A percentile compares a stretch with the other conserved stretches of the same genome.
These are phyloP conservation scores for Tubulanus polymorphus DNA, from an alignment of 2,888 invertebrate genomes.

Conservation along the genomic window DNA sequence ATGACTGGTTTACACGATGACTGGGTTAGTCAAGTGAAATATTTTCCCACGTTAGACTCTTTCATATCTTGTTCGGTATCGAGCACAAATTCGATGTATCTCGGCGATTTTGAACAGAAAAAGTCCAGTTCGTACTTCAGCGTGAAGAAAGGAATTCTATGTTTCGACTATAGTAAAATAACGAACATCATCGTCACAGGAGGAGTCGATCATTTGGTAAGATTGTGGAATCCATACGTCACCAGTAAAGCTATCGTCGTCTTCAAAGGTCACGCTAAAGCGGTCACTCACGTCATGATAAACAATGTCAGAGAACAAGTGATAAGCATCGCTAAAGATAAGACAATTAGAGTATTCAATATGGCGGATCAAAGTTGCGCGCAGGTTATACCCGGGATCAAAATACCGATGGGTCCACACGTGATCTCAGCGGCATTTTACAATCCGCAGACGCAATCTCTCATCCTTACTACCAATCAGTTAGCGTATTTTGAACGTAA, in stretches of 20 bases:
- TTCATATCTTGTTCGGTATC: conserved; percentile 69
- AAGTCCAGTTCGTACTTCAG: conserved; percentile 56
- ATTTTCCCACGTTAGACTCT: conserved; percentile 64
- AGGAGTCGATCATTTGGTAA: conserved; percentile 70
- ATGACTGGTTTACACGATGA: conserved; percentile 61
- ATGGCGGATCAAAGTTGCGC: conserved; percentile 63
- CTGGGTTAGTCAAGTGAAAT: conserved; percentile 69
- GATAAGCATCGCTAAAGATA: conserved; percentile 70
- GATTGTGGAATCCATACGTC: conserved; percentile 80
- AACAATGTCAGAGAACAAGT: conserved; percentile 65
- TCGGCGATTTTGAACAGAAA: conserved; percentile 62
- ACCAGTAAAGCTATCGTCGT: conserved; percentile 63
- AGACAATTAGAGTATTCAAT: conserved; percentile 75
- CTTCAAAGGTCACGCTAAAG: conserved; percentile 57
- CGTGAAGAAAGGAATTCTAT: conserved; percentile 56
- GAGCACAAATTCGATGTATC: conserved; percentile 59
- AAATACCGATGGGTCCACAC: conserved; percentile 27
- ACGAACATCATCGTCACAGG: conserved; percentile 57
- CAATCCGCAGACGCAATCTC: conserved; percentile 25
- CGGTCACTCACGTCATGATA: conserved; percentile 65
- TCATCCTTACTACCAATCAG: conserved; percentile 31
- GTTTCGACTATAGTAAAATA: conserved; percentile 47
- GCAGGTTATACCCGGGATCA: conserved; percentile 58
- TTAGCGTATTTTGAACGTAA: conserved; percentile 10
- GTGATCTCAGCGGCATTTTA: conserved; percentile 26